Base-by-base conservation (phyloP, 2,888 invertebrate species). In the Tetramorium bicarinatum region DNA sequence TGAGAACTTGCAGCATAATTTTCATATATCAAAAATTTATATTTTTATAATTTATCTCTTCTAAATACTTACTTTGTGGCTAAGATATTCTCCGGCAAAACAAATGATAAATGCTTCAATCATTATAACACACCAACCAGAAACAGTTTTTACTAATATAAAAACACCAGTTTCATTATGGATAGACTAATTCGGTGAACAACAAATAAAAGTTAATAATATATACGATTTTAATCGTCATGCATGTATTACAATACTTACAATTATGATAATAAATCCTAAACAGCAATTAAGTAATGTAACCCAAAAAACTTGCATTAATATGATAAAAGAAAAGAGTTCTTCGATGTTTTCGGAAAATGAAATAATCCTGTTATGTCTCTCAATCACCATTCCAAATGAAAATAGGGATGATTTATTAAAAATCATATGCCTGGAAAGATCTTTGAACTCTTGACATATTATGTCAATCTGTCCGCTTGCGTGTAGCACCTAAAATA, bases 11-110 rank as follows among this genome's bases (percentile, higher is more conserved):
- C 15, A 47, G 6, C 6, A 15, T 47, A 15, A 47, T 47, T 34
- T 34, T 34, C 29, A 34, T 47, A 4, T 47, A 47, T 47, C 15
- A 47, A 47, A 47, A 47, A 47, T 0, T 47, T 29, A 56, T 21
- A 4, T 25, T 1, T 6, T 34, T 29, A 15, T 25, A 56, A 29
- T 59, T 29, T 18, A 47, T 47, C 6, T 2, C 25, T 29, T 59
- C 7, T 6, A 4, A 59, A 52, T n/a, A 52, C n/a, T 54, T n/a
- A 87, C 89, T 74, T 88, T 85, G 13, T 79, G 47, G 1, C 71
- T 64, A 11, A 89, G 77, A 64, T 87, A 85, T 62, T 89, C 89
- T 15, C 89, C 89, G 21, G 83, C 85, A 1, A 84, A 80, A 11
- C 89, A 89, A 72, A 87, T 77, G 6, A 84, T 49, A 18, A 87